Conservation (phyloP, 2,888 invertebrate species). For the Athalia cordata region DNA sequence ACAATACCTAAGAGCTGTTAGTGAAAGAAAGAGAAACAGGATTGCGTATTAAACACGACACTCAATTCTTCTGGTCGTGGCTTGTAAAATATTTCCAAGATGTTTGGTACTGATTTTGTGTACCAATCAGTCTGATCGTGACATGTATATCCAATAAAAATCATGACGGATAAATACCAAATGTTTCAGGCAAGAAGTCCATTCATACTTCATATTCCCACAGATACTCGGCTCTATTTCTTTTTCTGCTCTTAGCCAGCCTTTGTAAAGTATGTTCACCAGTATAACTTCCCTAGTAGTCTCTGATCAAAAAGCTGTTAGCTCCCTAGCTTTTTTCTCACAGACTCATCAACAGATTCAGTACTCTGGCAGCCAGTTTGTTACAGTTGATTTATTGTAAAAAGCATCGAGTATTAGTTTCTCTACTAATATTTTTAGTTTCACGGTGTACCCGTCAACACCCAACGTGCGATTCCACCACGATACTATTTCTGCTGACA, state of each 20-base stretch:
- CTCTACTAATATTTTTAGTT: conserved; percentile 23
- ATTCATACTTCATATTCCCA: conserved; percentile 1
- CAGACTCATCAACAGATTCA: conserved; percentile 51
- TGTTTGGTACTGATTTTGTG: not conserved
- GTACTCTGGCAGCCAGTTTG: conserved; percentile 6
- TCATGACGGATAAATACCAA: conserved; percentile 17
- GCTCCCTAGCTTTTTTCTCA: conserved; percentile 54
- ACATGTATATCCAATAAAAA: not conserved
- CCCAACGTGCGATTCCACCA: not conserved
- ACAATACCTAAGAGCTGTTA: conserved; percentile 31
- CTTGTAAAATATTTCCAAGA: not conserved
- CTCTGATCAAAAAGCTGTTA: conserved; percentile 52
- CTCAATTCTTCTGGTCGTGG: not conserved
- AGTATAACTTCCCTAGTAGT: conserved; percentile 47
- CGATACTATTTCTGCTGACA: conserved; percentile 13
- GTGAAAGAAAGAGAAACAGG: conserved; percentile 12
- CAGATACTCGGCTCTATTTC: not conserved
- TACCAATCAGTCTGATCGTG: not conserved
- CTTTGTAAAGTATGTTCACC: conserved; percentile 9
- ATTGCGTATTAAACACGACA: not conserved
- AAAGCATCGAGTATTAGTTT: conserved; percentile 28
- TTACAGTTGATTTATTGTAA: conserved; percentile 10
- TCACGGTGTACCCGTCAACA: not conserved
- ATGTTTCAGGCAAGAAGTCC: not conserved
- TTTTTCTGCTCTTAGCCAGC: conserved; percentile 33